Conservation (phyloP, 2,797 vertebrate genomes). For the Cyprinella venusta region DNA sequence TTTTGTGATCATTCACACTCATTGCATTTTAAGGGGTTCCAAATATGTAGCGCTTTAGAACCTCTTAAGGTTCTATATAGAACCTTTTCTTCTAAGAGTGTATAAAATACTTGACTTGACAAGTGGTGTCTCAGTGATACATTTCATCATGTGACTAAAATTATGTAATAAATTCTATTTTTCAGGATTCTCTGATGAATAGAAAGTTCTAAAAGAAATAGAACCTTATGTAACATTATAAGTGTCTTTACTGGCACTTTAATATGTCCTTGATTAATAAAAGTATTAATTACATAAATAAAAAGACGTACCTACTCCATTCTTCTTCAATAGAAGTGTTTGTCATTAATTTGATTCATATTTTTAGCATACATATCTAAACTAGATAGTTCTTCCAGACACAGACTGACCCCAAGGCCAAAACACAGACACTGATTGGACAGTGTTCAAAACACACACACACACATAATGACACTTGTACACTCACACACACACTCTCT, state of each 20-base stretch:
- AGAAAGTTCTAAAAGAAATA: not conserved
- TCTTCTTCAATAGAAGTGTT: not conserved
- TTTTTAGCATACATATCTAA: not conserved
- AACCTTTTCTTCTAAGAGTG: too few relatives aligned
- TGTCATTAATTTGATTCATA: not conserved
- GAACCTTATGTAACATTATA: not conserved
- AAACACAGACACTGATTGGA: slow-evolving; percentile 8
- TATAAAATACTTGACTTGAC: too few relatives aligned
- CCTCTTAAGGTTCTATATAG: too few relatives aligned
- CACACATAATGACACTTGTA: not conserved
- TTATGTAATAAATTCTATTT: not conserved
- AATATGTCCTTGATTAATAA: not conserved
- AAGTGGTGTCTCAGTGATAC: not conserved
- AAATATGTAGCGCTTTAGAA: too few relatives aligned
- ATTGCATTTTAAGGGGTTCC: too few relatives aligned
- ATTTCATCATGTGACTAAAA: not conserved
- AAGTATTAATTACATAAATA: not conserved
- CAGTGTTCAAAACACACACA: slow-evolving; percentile 4
- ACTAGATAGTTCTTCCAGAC: not conserved
- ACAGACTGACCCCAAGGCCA: slow-evolving; percentile 7
- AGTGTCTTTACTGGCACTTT: too few relatives aligned
- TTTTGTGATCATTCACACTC: too few relatives aligned
- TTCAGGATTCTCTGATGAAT: not conserved
- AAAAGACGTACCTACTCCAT: not conserved
- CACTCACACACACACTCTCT: too few relatives aligned